Percentiles rank a stretch among this genome's conserved stretches.
phyloP scores from a whole-genome alignment of 2,113 vertebrate genomes.

The Chloropsis cyanopogon region DNA sequence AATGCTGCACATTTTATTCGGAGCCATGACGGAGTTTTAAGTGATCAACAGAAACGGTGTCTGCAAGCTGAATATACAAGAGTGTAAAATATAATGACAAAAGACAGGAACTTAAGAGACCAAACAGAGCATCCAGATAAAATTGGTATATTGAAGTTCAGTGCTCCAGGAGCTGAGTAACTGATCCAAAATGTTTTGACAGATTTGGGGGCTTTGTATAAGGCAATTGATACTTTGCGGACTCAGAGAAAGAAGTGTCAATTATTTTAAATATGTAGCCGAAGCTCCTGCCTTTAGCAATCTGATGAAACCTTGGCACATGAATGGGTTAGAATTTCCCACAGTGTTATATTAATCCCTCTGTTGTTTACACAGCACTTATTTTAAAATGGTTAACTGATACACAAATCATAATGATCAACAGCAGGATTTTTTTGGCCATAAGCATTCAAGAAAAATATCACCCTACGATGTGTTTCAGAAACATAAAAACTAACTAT shows the following conservation, averaged over 20 bases:
- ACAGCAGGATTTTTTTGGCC: neutral
- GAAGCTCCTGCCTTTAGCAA: neutral
- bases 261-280: neutral
- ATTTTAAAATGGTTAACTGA: neutral
- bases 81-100: neutral
- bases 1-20: neutral
- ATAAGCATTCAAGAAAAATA: neutral
- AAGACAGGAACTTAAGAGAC: neutral
- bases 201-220: neutral
- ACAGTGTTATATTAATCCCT: neutral
- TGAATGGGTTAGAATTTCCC: neutral
- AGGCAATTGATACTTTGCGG: neutral
- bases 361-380: neutral
- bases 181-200: neutral
- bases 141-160: neutral
- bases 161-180: neutral
- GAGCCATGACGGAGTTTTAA: neutral
- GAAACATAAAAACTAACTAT: neutral
- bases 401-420: neutral
- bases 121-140: neutral
- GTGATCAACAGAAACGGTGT: neutral
- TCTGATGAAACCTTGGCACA: neutral
- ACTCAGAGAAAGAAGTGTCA: neutral
- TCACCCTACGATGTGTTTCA: neutral
- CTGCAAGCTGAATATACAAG: neutral